Evolutionary conservation across 2,888 invertebrate species (phyloP).

Genomic region (Oeneis ivallda): DNA sequence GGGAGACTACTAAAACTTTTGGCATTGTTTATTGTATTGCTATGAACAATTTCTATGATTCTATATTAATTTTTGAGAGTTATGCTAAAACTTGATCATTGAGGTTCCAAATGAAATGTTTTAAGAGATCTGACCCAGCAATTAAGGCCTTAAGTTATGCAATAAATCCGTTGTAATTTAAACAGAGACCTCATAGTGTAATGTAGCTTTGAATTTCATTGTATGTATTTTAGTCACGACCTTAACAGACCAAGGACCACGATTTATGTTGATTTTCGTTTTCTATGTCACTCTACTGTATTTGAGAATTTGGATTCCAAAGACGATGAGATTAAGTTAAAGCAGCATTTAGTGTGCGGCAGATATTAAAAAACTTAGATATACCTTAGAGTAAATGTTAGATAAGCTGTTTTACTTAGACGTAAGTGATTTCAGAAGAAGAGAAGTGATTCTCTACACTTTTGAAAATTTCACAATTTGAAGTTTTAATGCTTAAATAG

Average conservation of each 20-base stretch:
- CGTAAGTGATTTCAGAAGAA: no score
- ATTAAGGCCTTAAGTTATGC: background rate
- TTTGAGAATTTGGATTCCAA: conserved; percentile 13
- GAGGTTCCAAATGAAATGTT: no score
- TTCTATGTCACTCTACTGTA: conserved; percentile 5
- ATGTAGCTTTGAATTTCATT: conserved; percentile 28
- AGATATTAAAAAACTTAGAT: no score
- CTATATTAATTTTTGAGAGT: no score
- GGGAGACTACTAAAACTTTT: background rate
- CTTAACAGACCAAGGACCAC: conserved; percentile 15
- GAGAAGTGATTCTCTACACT: conserved; percentile 17
- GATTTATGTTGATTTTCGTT: conserved; percentile 27
- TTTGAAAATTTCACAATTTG: no score
- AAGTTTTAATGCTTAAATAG: no score
- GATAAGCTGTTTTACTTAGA: no score
- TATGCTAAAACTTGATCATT: no score
- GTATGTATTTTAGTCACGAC: conserved; percentile 29
- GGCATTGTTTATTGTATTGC: background rate
- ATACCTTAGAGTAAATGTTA: no score
- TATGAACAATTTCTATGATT: no score
- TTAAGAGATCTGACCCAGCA: no score
- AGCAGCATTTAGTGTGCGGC: no score
- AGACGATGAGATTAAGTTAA: background rate
- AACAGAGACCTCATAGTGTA: conserved; percentile 11
- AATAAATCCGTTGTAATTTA: background rate